phyloP scores from a whole-genome alignment of 2,888 invertebrate genomes.

The Leptinotarsa haldemani region DNA sequence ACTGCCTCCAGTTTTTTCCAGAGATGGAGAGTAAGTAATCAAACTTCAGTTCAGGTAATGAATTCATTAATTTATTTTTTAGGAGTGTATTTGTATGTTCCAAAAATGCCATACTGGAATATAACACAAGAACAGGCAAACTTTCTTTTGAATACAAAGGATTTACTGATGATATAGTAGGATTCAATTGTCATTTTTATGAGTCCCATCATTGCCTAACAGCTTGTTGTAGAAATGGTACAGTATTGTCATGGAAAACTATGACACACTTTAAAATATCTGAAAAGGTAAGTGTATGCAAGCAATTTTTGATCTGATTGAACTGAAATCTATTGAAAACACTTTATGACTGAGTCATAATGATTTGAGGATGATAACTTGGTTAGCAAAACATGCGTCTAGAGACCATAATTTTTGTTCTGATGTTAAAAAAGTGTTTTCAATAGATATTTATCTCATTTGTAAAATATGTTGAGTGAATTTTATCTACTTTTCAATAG shows the following conservation, averaged over 20 bases:
- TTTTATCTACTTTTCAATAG: no score
- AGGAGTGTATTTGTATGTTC: constrained; percentile 74
- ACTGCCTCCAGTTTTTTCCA: constrained; percentile 73
- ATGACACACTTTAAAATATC: constrained; percentile 67
- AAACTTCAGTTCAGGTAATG: constrained; percentile 6
- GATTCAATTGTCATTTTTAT: constrained; percentile 66
- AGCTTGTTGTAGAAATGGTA: constrained; percentile 70
- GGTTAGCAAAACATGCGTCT: no score
- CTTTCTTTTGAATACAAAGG: constrained; percentile 71
- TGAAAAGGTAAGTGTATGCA: constrained; percentile 64
- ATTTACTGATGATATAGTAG: constrained; percentile 67
- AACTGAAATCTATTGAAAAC: no score
- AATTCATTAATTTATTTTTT: constrained; percentile 42
- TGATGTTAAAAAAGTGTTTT: no score
- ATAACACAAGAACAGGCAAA: constrained; percentile 75
- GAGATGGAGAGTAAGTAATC: constrained; percentile 72
- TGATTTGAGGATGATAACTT: no score
- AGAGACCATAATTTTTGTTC: no score
- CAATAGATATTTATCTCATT: no score
- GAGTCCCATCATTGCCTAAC: constrained; percentile 65
- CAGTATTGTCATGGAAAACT: constrained; percentile 71
- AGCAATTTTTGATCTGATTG: neutral
- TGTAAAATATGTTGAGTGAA: no score
- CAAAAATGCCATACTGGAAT: constrained; percentile 72
- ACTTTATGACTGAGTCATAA: no score